Percentiles rank a stretch among this genome's conserved stretches.
These are phyloP conservation scores for Bos indicus DNA, from an alignment of 2,113 vertebrate species.

Conservation along the genomic window DNA sequence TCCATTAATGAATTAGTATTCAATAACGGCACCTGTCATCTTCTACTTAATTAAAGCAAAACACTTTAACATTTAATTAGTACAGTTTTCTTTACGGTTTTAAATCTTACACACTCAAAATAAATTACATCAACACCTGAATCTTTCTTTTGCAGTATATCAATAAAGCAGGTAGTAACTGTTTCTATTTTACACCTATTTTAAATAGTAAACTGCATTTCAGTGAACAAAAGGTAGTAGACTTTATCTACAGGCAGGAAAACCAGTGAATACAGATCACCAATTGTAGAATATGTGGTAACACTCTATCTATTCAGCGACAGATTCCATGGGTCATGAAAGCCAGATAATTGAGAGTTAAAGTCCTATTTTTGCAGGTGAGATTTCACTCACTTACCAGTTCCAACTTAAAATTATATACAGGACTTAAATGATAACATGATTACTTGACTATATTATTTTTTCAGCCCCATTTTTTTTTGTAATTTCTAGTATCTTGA, in stretches of 20 bases:
- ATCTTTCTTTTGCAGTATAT: background rate
- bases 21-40: background rate
- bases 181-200: background rate
- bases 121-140: background rate
- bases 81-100: background rate
- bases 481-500: background rate
- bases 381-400: background rate
- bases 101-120: background rate
- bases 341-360: background rate
- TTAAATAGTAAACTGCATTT: background rate
- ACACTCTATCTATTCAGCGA: background rate
- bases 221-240: background rate
- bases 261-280: background rate
- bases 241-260: background rate
- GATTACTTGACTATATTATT: background rate
- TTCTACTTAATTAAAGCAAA: background rate
- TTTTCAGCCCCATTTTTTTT: background rate
- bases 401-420: background rate
- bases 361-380: background rate
- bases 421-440: background rate
- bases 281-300: background rate
- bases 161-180: background rate
- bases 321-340: background rate
- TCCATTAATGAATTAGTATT: background rate
- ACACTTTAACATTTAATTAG: background rate